Evolutionary conservation across 2,797 vertebrate species (phyloP).

Genomic region (Perodicticus potto): DNA sequence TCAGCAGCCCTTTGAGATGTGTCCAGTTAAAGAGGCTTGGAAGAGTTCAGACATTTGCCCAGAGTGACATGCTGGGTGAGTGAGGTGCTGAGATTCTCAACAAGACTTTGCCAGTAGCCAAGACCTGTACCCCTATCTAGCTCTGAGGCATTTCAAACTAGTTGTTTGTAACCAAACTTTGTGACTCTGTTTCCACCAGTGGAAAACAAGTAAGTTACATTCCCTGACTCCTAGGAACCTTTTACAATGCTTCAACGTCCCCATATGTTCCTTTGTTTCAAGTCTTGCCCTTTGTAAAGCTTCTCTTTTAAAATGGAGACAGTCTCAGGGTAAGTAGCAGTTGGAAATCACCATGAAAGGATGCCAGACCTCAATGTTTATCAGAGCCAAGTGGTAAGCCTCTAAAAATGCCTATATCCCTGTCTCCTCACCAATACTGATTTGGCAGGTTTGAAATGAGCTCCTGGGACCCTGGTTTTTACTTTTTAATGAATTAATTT

Average conservation of each 20-base stretch:
- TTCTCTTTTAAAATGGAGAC: conserved; percentile 38
- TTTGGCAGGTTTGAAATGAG: neutral
- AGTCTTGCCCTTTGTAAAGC: neutral
- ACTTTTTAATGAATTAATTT: neutral
- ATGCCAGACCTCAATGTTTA: neutral
- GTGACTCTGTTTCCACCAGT: neutral
- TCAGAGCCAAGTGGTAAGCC: neutral
- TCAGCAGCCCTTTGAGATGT: neutral
- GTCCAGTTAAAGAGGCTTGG: neutral
- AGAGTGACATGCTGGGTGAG: neutral
- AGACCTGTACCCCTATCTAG: neutral
- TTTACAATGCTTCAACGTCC: neutral
- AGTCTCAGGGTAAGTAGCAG: neutral
- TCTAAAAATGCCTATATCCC: neutral
- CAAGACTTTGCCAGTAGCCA: neutral
- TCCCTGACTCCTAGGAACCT: neutral
- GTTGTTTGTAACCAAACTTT: neutral
- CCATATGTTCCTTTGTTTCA: neutral
- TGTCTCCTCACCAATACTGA: neutral
- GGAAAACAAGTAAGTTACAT: neutral
- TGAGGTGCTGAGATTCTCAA: neutral
- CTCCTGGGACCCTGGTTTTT: neutral
- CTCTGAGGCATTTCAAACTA: neutral
- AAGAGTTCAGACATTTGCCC: neutral
- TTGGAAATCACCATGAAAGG: neutral